A percentile compares a stretch with the other conserved stretches of the same genome.
Conservation (phyloP, 2,888 invertebrate genomes). For the Pollenia amentaria region DNA sequence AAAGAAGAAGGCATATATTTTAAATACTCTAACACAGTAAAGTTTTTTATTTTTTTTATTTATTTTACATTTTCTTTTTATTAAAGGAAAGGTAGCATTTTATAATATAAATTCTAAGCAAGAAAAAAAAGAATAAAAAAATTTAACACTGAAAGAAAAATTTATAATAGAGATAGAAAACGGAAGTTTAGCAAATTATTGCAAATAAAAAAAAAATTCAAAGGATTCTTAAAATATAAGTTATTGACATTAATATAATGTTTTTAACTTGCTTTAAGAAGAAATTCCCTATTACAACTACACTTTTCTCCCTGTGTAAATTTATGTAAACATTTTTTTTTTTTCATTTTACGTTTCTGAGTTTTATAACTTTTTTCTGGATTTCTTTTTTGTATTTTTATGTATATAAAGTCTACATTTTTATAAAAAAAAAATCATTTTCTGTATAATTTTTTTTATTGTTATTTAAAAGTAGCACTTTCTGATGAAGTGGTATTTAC, state of each 20-base stretch:
- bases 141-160: constrained; percentile 15
- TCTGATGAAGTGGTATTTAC: constrained; percentile 64
- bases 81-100: constrained; percentile 61
- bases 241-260: background rate
- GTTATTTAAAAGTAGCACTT: constrained; percentile 67
- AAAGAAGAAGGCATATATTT: constrained; percentile 49
- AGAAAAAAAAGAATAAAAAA: constrained; percentile 11
- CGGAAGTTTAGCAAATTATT: background rate
- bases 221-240: background rate
- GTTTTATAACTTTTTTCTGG: constrained; percentile 44
- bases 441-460: constrained; percentile 49
- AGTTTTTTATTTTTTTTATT: constrained; percentile 7
- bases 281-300: background rate
- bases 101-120: constrained; percentile 43
- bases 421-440: constrained; percentile 18
- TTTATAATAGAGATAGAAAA: background rate
- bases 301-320: constrained; percentile 16
- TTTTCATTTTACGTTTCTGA: constrained; percentile 30
- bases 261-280: background rate
- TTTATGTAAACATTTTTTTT: constrained; percentile 12
- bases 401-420: constrained; percentile 32
- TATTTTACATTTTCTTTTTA: background rate
- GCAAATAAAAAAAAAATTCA: background rate
- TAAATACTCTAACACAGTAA: constrained; percentile 25
- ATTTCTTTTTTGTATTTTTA: constrained; percentile 1